phyloP scores from a whole-genome alignment of 2,113 vertebrate species.

The Gallinago jamesoni region DNA sequence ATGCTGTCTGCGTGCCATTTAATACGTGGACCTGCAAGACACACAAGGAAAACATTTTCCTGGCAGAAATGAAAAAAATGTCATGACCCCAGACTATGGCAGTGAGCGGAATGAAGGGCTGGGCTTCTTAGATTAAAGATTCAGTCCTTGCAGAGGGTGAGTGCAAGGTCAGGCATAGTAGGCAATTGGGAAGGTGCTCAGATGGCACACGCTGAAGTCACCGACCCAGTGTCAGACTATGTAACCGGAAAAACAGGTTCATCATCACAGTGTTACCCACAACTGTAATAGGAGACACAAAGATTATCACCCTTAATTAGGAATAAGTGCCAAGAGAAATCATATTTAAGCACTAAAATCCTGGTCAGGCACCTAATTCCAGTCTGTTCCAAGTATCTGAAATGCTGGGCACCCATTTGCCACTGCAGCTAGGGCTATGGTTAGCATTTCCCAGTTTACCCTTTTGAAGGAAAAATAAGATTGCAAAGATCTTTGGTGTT shows the following conservation, averaged over 20 bases:
- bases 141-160: background rate
- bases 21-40: background rate
- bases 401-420: background rate
- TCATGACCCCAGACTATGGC: background rate
- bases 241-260: background rate
- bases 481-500: background rate
- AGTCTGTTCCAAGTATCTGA: background rate
- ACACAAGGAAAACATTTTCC: background rate
- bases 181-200: background rate
- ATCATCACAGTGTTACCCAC: background rate
- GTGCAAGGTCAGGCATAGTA: background rate
- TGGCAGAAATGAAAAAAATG: background rate
- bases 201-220: background rate
- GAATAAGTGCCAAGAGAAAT: background rate
- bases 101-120: background rate
- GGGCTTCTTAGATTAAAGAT: slow-evolving; percentile 20
- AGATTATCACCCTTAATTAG: background rate
- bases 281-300: background rate
- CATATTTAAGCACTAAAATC: background rate
- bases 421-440: accelerated
- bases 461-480: background rate
- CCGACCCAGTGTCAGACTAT: background rate
- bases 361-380: background rate
- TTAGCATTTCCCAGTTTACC: background rate
- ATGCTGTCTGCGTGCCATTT: background rate